Base-by-base conservation (phyloP, 2,113 vertebrate species). In the Periophthalmus modestus region DNA sequence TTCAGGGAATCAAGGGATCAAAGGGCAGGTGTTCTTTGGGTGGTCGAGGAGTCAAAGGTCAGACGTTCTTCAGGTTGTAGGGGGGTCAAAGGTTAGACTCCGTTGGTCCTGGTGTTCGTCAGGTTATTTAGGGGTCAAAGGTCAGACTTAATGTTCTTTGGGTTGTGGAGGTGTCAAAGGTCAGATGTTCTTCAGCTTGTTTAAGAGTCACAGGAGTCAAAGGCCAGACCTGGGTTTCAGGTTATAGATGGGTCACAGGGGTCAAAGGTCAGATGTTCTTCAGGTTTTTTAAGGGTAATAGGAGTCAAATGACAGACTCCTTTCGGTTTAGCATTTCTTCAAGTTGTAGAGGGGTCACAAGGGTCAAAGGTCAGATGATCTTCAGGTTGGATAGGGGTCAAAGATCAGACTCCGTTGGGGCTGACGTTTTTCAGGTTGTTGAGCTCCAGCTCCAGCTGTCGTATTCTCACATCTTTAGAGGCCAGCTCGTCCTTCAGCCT, bases 391-490 rank as follows among this genome's bases (percentile, higher is more conserved):
- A 11, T 43, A 43, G 39, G 39, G 39, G 89, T 91, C 84, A 83
- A 79, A 80, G 23, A 92, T 95, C 95, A 97, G 71, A 94, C 94
- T 87, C 95, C 96, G 93, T 97, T 96, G 48, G 96, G 95, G 88
- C 85, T 96, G 70, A 88, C 83, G 92, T 99, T 99, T 68, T 95
- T 95, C 74, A 97, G 84, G 93, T 99, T 99, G 84, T 96, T 97
- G 21, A 99, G 87, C 82, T 98, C 97, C 88, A 99, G 94, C 90
- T 99, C 97, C 21, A 98, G 94, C 92, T 99, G 98, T 52, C 96
- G 95, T 86, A 99, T 94, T 75, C 90, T 92, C 78, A 99, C 87
- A 79, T 99, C 97, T 79, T 95, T 98, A 83, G 96, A 95, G 0
- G 92, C 82, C 65, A 99, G 94, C 86, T 98, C 96, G 0, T 96